phyloP scores from a whole-genome alignment of 2,797 vertebrate genomes.

The Sebastes hubbsi region DNA sequence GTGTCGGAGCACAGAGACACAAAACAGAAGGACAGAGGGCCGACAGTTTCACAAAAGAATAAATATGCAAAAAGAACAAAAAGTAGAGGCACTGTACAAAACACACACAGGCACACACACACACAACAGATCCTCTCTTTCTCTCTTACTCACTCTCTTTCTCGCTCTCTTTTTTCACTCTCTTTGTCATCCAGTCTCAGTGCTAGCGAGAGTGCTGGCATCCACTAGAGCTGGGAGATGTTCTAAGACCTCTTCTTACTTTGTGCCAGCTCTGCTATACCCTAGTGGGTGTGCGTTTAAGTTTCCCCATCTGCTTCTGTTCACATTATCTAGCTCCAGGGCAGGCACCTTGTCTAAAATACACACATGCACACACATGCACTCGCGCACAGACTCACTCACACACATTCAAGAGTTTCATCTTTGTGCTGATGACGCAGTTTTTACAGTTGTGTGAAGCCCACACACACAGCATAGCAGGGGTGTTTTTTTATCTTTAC shows the following conservation, averaged over 20 bases:
- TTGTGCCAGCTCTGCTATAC: slow-evolving; percentile 83
- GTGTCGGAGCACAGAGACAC: slow-evolving; percentile 34
- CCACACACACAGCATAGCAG: slow-evolving; percentile 77
- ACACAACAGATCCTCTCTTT: slow-evolving; percentile 58
- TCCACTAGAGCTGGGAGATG: slow-evolving; percentile 79
- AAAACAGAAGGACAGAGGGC: slow-evolving; percentile 66
- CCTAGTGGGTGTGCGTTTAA: slow-evolving; percentile 82
- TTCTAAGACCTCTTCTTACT: slow-evolving; percentile 81
- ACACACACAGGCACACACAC: slow-evolving; percentile 44
- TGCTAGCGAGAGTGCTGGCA: slow-evolving; percentile 75
- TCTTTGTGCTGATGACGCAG: slow-evolving; percentile 83
- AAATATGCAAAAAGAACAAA: slow-evolving; percentile 74
- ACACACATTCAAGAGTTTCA: slow-evolving; percentile 62
- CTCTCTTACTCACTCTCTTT: slow-evolving; percentile 51
- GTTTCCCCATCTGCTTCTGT: slow-evolving; percentile 84
- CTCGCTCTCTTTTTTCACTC: slow-evolving; percentile 58
- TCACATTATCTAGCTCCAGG: slow-evolving; percentile 83
- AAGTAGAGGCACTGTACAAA: slow-evolving; percentile 68
- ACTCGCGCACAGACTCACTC: slow-evolving; percentile 64
- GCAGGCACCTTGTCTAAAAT: slow-evolving; percentile 81
- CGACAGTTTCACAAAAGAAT: slow-evolving; percentile 60
- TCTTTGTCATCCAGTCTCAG: slow-evolving; percentile 80
- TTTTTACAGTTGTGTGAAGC: slow-evolving; percentile 80
- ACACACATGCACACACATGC: slow-evolving; percentile 66
- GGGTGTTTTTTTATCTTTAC: slow-evolving; percentile 76